A percentile compares a stretch with the other conserved stretches of the same genome.
These are phyloP conservation scores for Morphnarchus princeps DNA, from an alignment of 2,113 vertebrate species.

Conservation along the genomic window DNA sequence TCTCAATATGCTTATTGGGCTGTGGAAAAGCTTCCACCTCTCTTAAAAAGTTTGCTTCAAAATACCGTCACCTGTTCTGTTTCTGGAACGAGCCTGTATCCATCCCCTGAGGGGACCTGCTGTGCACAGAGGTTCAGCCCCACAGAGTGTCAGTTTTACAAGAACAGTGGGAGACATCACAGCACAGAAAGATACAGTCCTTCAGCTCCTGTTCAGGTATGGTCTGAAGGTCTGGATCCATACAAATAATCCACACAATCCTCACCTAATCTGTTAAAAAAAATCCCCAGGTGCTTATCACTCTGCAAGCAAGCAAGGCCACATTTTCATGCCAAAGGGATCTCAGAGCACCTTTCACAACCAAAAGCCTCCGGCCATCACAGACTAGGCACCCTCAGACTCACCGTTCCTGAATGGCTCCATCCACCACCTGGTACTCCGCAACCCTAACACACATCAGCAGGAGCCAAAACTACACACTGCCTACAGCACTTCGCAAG, in stretches of 20 bases:
- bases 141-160: accelerated
- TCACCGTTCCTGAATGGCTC: not conserved
- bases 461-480: not conserved
- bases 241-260: not conserved
- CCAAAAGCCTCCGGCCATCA: accelerated
- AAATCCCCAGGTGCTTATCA: accelerated
- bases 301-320: not conserved
- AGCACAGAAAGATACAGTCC: not conserved
- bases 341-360: not conserved
- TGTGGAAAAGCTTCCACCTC: not conserved
- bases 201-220: not conserved
- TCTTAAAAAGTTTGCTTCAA: not conserved
- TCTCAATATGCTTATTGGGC: not conserved
- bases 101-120: not conserved
- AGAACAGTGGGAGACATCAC: not conserved
- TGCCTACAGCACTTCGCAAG: accelerated
- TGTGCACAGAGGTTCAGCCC: accelerated
- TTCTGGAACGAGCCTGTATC: not conserved
- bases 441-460: too few species aligned
- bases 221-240: not conserved
- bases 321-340: not conserved
- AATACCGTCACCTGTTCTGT: not conserved
- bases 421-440: too few species aligned
- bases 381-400: not conserved
- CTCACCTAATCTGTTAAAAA: not conserved